Evolutionary conservation across 2,113 vertebrate species (phyloP).

Genomic region (Aptenodytes forsteri): DNA sequence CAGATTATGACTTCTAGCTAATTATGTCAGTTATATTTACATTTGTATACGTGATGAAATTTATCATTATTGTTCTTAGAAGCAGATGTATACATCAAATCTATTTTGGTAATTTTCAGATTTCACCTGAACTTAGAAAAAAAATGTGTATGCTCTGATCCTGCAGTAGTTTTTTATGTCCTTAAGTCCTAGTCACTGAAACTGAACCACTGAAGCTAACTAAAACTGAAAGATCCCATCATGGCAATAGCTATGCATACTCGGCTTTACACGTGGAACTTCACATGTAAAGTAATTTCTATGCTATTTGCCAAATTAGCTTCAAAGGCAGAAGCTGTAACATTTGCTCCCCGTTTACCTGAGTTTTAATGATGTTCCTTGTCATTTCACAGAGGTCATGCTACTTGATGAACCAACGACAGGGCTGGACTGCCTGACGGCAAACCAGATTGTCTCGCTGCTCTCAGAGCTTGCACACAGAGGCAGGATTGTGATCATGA

Average conservation of each 20-base stretch:
- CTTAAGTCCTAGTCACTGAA: background rate
- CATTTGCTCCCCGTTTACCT: background rate
- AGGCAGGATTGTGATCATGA: constrained; percentile 89
- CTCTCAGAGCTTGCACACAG: constrained; percentile 85
- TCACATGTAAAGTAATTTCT: background rate
- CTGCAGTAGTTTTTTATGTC: background rate
- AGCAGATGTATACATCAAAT: background rate
- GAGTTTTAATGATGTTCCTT: background rate
- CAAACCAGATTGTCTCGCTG: constrained; percentile 89
- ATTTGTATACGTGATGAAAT: background rate
- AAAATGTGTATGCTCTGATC: background rate
- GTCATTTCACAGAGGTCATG: constrained; percentile 83
- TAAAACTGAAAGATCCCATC: background rate
- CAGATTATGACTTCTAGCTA: background rate
- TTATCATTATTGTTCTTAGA: background rate
- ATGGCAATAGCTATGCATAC: background rate
- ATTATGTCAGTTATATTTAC: background rate
- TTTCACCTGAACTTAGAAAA: background rate
- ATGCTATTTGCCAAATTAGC: background rate
- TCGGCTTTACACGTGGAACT: background rate
- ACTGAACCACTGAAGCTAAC: background rate
- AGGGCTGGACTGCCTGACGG: constrained; percentile 93
- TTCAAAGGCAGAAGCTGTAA: background rate
- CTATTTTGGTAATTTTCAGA: background rate
- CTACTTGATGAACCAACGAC: constrained; percentile 94